phyloP scores from a whole-genome alignment of 2,113 vertebrate genomes.

The Pelecanoides urinatrix region DNA sequence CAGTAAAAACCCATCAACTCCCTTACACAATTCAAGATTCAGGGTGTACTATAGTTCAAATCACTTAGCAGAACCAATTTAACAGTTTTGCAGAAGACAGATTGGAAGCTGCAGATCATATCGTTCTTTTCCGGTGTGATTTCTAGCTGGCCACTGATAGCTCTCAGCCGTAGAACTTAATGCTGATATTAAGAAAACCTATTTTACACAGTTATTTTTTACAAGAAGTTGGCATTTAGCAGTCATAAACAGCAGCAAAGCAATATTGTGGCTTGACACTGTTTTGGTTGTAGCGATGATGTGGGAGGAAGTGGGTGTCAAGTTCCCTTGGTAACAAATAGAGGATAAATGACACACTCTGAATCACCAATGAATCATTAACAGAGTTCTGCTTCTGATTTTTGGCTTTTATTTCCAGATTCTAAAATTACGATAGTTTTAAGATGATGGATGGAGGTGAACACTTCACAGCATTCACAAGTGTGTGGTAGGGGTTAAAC shows the following conservation, averaged over 20 bases:
- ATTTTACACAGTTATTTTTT: background rate
- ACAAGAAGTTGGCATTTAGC: background rate
- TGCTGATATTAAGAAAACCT: background rate
- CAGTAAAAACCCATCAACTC: background rate
- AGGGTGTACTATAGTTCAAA: background rate
- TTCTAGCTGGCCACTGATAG: background rate
- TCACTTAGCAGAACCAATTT: background rate
- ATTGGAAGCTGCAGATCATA: background rate
- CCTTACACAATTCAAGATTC: background rate
- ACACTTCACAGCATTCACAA: background rate
- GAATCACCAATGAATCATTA: conserved; percentile 74
- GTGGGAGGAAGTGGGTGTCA: conserved; percentile 72
- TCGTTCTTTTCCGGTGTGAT: background rate
- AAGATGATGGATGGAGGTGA: background rate
- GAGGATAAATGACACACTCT: conserved; percentile 58
- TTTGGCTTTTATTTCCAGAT: conserved; percentile 47
- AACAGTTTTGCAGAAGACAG: background rate
- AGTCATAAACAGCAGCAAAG: background rate
- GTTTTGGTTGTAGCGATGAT: conserved; percentile 50
- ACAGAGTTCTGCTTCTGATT: conserved; percentile 59
- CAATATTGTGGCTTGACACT: conserved; percentile 57
- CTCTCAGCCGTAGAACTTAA: background rate
- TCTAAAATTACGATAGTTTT: background rate
- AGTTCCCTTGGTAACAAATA: conserved; percentile 68
- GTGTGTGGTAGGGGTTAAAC: background rate